Base-by-base conservation (phyloP, 2,797 vertebrate genomes). In the Saxicola maurus region DNA sequence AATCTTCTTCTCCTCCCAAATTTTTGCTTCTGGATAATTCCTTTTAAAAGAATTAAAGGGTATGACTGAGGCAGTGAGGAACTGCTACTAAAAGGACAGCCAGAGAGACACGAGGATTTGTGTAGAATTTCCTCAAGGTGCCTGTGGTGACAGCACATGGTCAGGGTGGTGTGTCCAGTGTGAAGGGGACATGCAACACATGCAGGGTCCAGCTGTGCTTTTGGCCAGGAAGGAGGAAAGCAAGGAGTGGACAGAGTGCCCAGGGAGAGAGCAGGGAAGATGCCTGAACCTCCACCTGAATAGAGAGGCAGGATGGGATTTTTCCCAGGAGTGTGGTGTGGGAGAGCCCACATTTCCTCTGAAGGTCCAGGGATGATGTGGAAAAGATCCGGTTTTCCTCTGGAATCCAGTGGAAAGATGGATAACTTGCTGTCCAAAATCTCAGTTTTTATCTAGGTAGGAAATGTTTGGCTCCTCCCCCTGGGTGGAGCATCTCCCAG, bases 1-100 rank as follows among this genome's bases (percentile, higher is more conserved):
- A 94, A 94, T 93, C 55, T 65, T 95, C 71, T 78, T 45, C 87
- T 92, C 31, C 92, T 94, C 86, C 90, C 59, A 80, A 87, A 94
- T 95, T 95, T 53, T 93, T 85, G 62, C 9, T 90, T 78, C 93
- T 88, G 82, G 73, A 93, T 82, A 78, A 87, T 91, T 94, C 77
- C 77, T 92, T 87, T 37, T 17, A n/a, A 65, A 83, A 62, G 21
- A 89, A 79, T 94, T 66, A 92, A 87, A 88, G 52, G 11, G 53
- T 73, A 61, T 73, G 76, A 46, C 31, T 79, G 89, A 83, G 31
- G 89, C 48, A 74, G 31, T 33, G 42, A 66, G 27, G 53, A 52
- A n/a, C 14, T 56, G 45, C 15, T 64, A 6, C 45, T 73, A 35
- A 52, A 74, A 64, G 13, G 8, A 60, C 56, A 85, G 24, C 11